Evolutionary conservation across 2,888 invertebrate genomes (phyloP), one percentile per base, ranked within the genome.

Genomic region (Macrophya alboannulata): DNA sequence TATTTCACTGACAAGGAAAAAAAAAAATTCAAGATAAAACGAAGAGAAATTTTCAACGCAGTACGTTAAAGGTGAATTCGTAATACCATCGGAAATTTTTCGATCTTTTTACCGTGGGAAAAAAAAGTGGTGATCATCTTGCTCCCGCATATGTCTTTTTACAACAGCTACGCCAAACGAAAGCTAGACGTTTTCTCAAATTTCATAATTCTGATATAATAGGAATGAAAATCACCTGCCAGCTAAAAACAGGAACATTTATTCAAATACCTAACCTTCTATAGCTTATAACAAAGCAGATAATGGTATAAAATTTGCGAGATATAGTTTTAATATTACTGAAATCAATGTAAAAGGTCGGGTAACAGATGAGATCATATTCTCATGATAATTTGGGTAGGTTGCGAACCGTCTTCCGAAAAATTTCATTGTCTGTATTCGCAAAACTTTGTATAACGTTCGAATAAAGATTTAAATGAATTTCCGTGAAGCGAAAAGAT

Each of bases 401-500:
- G 31, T 31, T 17, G 72, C 9, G 21, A 45, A 45, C 10, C 15
- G 4, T 40, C 21, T 43, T 81, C 45, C 15, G 51, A n/a, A 21
- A 48, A 77, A 77, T 37, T 37, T 8, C n/a, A 77, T 17, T 31
- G 55, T 31, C 55, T 10, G n/a, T 31, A 43, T 81, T 59, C 5
- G 43, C 62, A 2, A 62, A 62, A 62, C 43, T 62, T 40, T 62
- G 59, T 59, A 62, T 15, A 62, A 31, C 43, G 43, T 62, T 43
- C 43, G 59, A 43, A 55, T 25, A 1, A 25, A 55, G 21, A 77
- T 55, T 77, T 0, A 17, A 77, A 81, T 25, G 81, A 43, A 43
- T 81, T 81, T 81, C 62, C 10, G 40, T 43, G 12, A 45, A 62
- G 59, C 6, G 15, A 62, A 21, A 81, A 62, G 45, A n/a, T n/a